Base-by-base conservation (phyloP, 1,140 invertebrate species). In the Diachasma alloeum region DNA sequence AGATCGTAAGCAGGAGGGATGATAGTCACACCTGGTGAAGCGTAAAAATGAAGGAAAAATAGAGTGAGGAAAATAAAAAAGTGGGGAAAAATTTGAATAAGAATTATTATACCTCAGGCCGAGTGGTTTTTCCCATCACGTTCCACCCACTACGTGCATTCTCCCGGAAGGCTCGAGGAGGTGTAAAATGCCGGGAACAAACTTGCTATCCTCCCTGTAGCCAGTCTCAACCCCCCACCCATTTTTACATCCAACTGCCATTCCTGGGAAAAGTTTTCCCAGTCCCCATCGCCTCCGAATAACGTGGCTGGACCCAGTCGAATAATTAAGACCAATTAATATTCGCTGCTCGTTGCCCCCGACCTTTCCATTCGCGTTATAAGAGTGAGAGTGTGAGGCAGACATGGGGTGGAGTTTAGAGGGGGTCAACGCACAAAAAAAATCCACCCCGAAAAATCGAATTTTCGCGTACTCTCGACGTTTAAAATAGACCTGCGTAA, bases 261-360 rank as follows among this genome's bases (percentile, higher is more conserved):
- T 68, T 68, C 17, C 36, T 26, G 0, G 53, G 26, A 68, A 68
- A 68, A 63, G 48, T 63, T 74, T 68, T 63, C 46, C 24, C 67
- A 4, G 67, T 39, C 66, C 31, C 24, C 15, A 59, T 22, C 48
- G 9, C 48, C 48, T 0, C 15, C n/a, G 48, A 66, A n/a, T 75
- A 66, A 69, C 53, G 66, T 75, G 70, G 68, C 46, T 72, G 59
- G 26, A 46, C 66, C 26, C 70, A 76, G 73, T 73, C 80, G 81
- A 82, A 84, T 87, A 84, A 85, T 86, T 84, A 86, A 83, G 77
- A 79, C 78, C 82, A 85, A 87, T 86, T 87, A 87, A 85, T 86
- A 87, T 85, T 87, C 86, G 82, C 53, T 69, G 68, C 53, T 79
- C 83, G 82, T 83, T 75, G 72, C 67, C 67, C 37, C 39, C 15